Evolutionary conservation across 2,797 vertebrate species (phyloP).

Genomic region (Carapus acus): DNA sequence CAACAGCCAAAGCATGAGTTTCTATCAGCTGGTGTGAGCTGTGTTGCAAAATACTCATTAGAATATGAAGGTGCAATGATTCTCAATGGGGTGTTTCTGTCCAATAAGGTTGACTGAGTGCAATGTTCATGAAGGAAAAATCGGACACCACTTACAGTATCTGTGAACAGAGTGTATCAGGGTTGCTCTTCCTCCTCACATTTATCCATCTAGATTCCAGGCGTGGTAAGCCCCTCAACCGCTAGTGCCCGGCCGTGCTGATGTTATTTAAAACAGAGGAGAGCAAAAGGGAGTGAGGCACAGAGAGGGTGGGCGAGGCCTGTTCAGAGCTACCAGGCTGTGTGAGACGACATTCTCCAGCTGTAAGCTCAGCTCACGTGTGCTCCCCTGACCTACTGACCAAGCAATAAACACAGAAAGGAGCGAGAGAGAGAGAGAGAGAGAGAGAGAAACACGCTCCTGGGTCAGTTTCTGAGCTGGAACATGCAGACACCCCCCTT

Average conservation of each 20-base stretch:
- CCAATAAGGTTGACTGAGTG: conserved; percentile 9
- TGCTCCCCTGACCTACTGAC: conserved; percentile 8
- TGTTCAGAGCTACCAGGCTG: neutral
- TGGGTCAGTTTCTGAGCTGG: conserved; percentile 15
- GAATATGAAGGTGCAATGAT: conserved; percentile 56
- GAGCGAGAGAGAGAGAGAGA: neutral
- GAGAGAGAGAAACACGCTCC: conserved; percentile 7
- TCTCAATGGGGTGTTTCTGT: conserved; percentile 40
- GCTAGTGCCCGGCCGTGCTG: too few relatives aligned
- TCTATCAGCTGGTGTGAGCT: too few relatives aligned
- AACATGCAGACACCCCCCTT: conserved; percentile 26
- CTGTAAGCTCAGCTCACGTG: neutral
- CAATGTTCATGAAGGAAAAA: conserved; percentile 22
- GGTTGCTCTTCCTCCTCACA: too few relatives aligned
- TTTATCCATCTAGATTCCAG: too few relatives aligned
- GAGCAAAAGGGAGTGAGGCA: conserved; percentile 1
- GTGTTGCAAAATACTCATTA: conserved; percentile 49
- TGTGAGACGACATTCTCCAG: neutral
- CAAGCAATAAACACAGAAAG: conserved; percentile 11
- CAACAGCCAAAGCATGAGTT: too few relatives aligned
- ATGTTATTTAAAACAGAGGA: neutral
- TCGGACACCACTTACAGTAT: too few relatives aligned
- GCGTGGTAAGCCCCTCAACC: too few relatives aligned
- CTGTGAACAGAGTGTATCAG: too few relatives aligned
- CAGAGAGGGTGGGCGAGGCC: neutral